A percentile compares a stretch with the other conserved stretches of the same genome.
Conservation (phyloP, 2,113 vertebrate species). For the Lethenteron reissneri region DNA sequence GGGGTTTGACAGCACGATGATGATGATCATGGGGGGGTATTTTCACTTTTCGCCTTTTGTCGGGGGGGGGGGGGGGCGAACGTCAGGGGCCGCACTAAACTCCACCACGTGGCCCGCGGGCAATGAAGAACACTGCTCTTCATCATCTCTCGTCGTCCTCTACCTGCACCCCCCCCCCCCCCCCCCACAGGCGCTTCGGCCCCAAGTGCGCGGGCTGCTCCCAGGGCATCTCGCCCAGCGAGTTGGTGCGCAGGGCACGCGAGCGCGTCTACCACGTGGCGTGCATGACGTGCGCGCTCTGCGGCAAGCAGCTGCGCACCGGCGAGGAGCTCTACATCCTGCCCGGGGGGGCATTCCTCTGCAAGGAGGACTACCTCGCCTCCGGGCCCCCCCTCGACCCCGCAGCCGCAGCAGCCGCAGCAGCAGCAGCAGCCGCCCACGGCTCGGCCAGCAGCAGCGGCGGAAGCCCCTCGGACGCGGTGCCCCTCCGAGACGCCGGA, state of each 20-base stretch:
- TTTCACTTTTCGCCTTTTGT: too few species aligned
- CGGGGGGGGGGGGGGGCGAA: too few species aligned
- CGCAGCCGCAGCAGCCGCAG: background rate
- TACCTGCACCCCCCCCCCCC: background rate
- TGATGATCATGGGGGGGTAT: too few species aligned
- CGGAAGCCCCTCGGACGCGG: too few species aligned
- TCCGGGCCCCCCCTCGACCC: conserved; percentile 22
- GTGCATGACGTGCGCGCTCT: conserved; percentile 97
- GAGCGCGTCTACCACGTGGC: conserved; percentile 89
- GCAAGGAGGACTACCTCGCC: conserved; percentile 82
- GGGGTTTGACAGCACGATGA: too few species aligned
- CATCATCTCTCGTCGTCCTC: conserved; percentile 3
- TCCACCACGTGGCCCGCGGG: too few species aligned
- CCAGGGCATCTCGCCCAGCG: conserved; percentile 81
- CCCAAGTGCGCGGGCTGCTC: conserved; percentile 86
- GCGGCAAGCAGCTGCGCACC: conserved; percentile 93
- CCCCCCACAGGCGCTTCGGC: conserved; percentile 52
- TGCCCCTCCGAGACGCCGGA: too few species aligned
- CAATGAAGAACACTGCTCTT: background rate
- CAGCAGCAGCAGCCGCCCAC: background rate
- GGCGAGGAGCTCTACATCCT: conserved; percentile 93
- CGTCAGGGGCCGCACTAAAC: too few species aligned
- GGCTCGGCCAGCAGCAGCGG: background rate
- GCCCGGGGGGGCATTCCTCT: conserved; percentile 93
- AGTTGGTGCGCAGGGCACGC: conserved; percentile 80